phyloP scores from a whole-genome alignment of 2,113 vertebrate genomes.

The Mellivora capensis region DNA sequence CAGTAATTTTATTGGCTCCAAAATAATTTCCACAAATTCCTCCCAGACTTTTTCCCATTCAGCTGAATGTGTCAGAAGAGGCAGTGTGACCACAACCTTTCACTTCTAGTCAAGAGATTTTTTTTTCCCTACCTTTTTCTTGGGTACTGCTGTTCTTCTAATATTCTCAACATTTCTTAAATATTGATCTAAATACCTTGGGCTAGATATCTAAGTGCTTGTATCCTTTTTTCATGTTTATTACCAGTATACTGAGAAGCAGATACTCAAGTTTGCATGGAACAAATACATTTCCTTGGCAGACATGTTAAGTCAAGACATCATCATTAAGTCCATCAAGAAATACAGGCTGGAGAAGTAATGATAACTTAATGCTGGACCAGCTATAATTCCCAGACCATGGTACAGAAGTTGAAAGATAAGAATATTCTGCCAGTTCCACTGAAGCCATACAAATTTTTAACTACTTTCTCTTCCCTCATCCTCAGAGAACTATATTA shows the following conservation, averaged over 20 bases:
- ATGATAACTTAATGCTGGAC: background rate
- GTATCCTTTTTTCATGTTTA: background rate
- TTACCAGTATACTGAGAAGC: background rate
- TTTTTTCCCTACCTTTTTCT: background rate
- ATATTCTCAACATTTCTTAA: background rate
- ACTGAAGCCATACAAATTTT: background rate
- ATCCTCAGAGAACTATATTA: background rate
- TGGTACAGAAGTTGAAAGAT: background rate
- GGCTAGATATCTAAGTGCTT: background rate
- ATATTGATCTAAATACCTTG: background rate
- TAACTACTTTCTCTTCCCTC: background rate
- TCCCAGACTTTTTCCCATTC: background rate
- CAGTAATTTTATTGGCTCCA: background rate
- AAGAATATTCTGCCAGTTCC: background rate
- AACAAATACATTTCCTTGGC: background rate
- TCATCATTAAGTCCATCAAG: background rate
- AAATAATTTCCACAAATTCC: background rate
- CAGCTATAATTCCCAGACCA: background rate
- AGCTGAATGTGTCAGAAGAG: background rate
- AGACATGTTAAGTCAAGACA: background rate
- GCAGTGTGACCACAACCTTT: background rate
- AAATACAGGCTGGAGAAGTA: background rate
- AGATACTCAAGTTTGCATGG: background rate
- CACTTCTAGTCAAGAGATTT: background rate
- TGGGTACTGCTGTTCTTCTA: background rate